Evolutionary conservation across 2,797 vertebrate genomes (phyloP).

Genomic region (Paguma larvata): DNA sequence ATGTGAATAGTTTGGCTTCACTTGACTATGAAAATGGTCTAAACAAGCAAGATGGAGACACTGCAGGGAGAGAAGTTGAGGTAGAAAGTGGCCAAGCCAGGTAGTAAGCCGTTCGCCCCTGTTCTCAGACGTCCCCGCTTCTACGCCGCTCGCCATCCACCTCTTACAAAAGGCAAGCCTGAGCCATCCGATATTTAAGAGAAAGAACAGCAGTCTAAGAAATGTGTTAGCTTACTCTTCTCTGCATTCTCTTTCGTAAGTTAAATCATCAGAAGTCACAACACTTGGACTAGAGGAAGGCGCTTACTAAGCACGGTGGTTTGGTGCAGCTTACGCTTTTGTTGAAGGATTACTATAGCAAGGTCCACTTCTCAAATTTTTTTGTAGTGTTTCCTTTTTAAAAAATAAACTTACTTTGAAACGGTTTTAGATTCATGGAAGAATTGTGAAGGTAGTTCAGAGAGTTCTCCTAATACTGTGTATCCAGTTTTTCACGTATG

Average conservation of each 20-base stretch:
- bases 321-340: not conserved
- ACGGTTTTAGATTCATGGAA: slow-evolving; percentile 23
- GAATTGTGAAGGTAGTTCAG: not conserved
- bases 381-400: not conserved
- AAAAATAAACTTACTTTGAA: not conserved
- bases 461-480: not conserved
- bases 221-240: not conserved
- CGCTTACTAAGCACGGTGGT: not conserved
- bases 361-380: not conserved
- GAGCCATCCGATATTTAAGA: not conserved
- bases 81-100: not conserved
- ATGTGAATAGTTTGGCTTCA: not conserved
- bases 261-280: not conserved
- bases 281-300: not conserved
- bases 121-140: not conserved
- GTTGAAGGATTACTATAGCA: not conserved
- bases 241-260: not conserved
- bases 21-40: not conserved
- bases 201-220: not conserved
- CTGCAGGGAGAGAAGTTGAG: not conserved
- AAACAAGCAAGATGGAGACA: not conserved
- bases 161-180: no score
- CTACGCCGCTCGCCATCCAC: not conserved
- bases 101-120: not conserved
- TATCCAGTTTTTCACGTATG: not conserved